phyloP scores from a whole-genome alignment of 2,113 vertebrate species.

The Gnathochromis pfefferi region DNA sequence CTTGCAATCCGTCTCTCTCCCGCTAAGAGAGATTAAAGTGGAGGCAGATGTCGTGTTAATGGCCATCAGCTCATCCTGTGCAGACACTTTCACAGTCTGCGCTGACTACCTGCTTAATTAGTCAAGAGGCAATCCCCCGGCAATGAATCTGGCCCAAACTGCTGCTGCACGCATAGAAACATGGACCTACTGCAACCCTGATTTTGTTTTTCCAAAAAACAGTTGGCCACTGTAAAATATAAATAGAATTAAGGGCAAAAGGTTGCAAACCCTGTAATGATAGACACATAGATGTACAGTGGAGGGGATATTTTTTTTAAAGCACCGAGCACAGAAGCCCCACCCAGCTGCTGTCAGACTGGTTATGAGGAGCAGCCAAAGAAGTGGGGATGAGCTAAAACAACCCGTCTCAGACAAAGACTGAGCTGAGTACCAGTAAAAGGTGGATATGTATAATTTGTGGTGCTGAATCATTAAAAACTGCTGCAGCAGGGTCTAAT shows the following conservation, averaged over 20 bases:
- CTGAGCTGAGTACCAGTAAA: not conserved
- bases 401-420: not conserved
- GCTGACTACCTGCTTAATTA: slow-evolving; percentile 33
- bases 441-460: not conserved
- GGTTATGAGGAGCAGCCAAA: not conserved
- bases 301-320: not conserved
- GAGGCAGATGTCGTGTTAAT: slow-evolving; percentile 20
- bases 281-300: not conserved
- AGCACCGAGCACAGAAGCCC: not conserved
- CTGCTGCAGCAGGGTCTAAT: not conserved
- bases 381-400: not conserved
- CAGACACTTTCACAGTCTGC: not conserved
- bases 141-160: not conserved
- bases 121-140: not conserved
- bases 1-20: not conserved
- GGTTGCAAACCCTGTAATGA: rapidly evolving
- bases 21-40: slow-evolving; percentile 14
- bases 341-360: not conserved
- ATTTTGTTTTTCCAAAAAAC: rapidly evolving
- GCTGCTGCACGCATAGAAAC: not conserved
- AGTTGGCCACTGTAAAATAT: rapidly evolving
- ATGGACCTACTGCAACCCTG: not conserved
- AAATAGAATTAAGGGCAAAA: not conserved
- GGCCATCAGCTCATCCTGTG: slow-evolving; percentile 16
- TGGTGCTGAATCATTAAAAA: not conserved